Base-by-base conservation (phyloP, 2,797 vertebrate species). In the Acanthiza pusilla region DNA sequence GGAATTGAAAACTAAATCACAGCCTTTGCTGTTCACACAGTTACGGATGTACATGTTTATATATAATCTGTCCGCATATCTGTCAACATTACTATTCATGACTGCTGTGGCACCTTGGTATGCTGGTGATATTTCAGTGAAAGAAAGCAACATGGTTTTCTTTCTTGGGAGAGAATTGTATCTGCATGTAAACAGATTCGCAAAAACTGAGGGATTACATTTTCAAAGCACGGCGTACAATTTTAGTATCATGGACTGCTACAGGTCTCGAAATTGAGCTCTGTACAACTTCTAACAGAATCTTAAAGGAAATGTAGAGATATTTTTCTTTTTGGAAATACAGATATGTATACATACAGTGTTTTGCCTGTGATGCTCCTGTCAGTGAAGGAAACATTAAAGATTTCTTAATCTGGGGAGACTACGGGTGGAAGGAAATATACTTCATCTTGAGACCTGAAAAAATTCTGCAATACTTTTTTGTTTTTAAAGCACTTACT, bases 41-140 rank as follows among this genome's bases (percentile, higher is more conserved):
- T 89, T 91, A 86, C 0, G 3, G 84, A 94, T 93, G 88, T 54
- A 84, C 58, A 11, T 85, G 74, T 94, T 92, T 94, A 79, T 89
- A 94, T 91, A 94, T 94, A 94, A 96, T 95, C 88, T 93, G 88
- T 89, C 80, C 84, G 48, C 88, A 93, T 89, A 95, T 81, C 91
- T 93, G 87, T 91, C 92, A 92, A 51, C 91, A 86, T 96, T 90
- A 82, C 91, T 96, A 91, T 92, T 95, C 94, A 93, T 94, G 93
- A 79, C 89, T 95, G 77, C 82, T 88, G n/a, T 93, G 89, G 73
- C 77, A 95, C 53, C 79, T 91, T 80, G 90, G 66, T 98, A 97
- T 97, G 97, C 97, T 93, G 96, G 97, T 54, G 97, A 98, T 97
- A 96, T 98, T 95, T 97, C 97, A 93, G 97, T 97, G 97, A 97